These are phyloP conservation scores for Aptenodytes forsteri DNA, from an alignment of 2,113 vertebrate genomes.

Conservation along the genomic window DNA sequence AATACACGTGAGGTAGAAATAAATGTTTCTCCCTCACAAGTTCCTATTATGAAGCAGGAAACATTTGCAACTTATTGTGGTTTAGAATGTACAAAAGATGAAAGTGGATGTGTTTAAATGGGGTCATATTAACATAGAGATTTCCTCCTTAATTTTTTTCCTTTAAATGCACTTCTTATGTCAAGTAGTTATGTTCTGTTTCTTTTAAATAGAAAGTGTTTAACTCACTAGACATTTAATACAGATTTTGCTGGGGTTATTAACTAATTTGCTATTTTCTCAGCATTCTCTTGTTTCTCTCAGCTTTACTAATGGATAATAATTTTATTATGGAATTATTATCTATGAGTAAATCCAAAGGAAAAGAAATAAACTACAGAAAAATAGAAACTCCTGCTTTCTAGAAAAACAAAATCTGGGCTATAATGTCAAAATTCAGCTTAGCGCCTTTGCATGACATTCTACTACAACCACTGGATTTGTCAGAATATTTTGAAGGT, in stretches of 20 bases:
- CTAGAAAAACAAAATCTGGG: background rate
- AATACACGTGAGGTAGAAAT: background rate
- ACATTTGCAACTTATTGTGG: background rate
- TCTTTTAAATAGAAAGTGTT: background rate
- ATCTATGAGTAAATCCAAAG: background rate
- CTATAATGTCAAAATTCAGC: background rate
- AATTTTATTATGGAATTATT: background rate
- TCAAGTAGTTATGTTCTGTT: background rate
- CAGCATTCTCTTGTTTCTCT: background rate
- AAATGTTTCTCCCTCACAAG: background rate
- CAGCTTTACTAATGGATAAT: background rate
- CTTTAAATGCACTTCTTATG: background rate
- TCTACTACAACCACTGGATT: background rate
- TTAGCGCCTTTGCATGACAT: background rate
- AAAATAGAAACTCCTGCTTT: background rate
- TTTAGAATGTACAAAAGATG: background rate
- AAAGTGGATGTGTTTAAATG: background rate
- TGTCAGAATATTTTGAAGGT: background rate
- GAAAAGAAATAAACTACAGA: background rate
- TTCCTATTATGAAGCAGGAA: background rate
- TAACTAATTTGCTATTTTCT: background rate
- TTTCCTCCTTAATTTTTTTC: background rate
- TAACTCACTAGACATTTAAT: background rate
- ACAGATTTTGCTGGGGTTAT: background rate
- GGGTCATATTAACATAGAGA: background rate